Conservation (phyloP, 2,888 invertebrate species). For the Terebella lapidaria region DNA sequence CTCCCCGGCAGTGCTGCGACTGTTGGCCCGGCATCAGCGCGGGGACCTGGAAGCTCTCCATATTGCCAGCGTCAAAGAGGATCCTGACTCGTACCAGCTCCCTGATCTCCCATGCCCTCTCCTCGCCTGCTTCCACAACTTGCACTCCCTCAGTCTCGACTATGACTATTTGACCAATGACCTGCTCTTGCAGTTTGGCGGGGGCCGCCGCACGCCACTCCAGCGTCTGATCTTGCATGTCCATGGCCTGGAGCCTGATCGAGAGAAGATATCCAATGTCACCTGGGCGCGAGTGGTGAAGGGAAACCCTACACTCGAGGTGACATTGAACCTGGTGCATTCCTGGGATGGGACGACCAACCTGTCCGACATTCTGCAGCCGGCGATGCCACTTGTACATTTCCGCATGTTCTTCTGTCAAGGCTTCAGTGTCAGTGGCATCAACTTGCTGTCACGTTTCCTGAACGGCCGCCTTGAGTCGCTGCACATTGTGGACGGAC, state of each 20-base stretch:
- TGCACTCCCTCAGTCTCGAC: constrained; percentile 60
- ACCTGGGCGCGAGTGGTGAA: constrained; percentile 63
- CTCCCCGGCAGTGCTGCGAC: constrained; percentile 53
- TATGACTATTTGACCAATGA: constrained; percentile 48
- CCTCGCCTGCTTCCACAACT: constrained; percentile 61
- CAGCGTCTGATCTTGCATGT: constrained; percentile 64
- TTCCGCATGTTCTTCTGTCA: constrained; percentile 72
- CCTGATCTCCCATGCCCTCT: constrained; percentile 59
- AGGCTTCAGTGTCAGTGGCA: constrained; percentile 59
- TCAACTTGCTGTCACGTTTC: constrained; percentile 57
- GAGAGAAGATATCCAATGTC: constrained; percentile 62
- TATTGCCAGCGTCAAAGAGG: constrained; percentile 69
- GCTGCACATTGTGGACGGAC: constrained; percentile 63
- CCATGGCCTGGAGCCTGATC: constrained; percentile 64
- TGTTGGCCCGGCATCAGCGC: constrained; percentile 56
- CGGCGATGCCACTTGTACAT: constrained; percentile 69
- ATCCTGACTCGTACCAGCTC: constrained; percentile 65
- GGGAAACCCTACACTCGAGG: constrained; percentile 59
- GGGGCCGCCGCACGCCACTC: constrained; percentile 29
- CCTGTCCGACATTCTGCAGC: constrained; percentile 64
- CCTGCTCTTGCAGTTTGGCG: constrained; percentile 35
- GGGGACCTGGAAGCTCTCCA: constrained; percentile 63
- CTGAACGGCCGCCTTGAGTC: constrained; percentile 56
- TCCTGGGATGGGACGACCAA: constrained; percentile 62
- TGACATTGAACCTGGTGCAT: constrained; percentile 64